Evolutionary conservation across 2,113 vertebrate species (phyloP).

Genomic region (Thermophis baileyi): DNA sequence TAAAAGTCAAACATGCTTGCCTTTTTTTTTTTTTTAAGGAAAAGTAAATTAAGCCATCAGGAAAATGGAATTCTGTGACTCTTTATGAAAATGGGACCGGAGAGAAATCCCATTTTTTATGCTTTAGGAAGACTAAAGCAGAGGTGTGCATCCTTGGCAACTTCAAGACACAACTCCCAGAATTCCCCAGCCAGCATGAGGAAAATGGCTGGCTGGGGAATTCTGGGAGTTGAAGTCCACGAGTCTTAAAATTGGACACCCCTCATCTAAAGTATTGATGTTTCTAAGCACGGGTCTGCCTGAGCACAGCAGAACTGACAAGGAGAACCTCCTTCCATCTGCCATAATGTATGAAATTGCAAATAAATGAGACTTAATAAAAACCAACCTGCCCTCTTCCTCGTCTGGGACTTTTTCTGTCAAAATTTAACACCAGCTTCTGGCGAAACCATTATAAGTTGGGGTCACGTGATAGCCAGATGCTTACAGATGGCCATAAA

Average conservation of each 20-base stretch:
- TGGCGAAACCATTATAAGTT: no score
- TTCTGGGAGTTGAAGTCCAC: neutral
- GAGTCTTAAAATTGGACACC: neutral
- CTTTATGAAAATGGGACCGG: neutral
- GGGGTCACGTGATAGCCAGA: no score
- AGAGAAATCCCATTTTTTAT: neutral
- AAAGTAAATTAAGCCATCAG: slow-evolving; percentile 27
- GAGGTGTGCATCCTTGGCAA: neutral
- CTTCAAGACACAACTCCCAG: neutral
- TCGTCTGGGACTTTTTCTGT: neutral
- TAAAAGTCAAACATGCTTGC: slow-evolving; percentile 59
- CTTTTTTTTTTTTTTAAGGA: slow-evolving; percentile 41
- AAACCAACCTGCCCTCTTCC: slow-evolving; percentile 27
- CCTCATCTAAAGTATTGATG: slow-evolving; percentile 57
- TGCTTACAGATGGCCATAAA: no score
- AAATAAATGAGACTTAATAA: slow-evolving; percentile 62
- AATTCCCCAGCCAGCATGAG: neutral
- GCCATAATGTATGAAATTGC: slow-evolving; percentile 58
- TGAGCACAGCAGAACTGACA: slow-evolving; percentile 43
- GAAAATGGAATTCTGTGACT: slow-evolving; percentile 27
- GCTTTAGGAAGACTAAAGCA: slow-evolving; percentile 49
- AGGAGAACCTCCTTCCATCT: slow-evolving; percentile 26
- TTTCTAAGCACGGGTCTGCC: slow-evolving; percentile 54
- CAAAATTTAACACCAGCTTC: no score
- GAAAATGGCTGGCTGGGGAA: neutral